phyloP scores from a whole-genome alignment of 2,888 invertebrate species.

The Priocnemis perturbator region DNA sequence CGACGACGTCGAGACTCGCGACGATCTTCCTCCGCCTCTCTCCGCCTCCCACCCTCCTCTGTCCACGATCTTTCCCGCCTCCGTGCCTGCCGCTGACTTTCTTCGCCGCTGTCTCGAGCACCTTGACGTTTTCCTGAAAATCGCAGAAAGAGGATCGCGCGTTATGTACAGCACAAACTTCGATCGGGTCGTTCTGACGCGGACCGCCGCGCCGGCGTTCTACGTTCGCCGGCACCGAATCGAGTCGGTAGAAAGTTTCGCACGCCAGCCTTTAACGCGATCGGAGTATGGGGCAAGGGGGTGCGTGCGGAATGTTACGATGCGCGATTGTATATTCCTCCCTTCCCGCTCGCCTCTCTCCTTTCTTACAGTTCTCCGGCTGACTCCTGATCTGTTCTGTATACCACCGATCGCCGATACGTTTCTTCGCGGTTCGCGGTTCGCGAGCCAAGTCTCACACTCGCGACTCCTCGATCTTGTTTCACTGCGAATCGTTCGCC shows the following conservation, averaged over 20 bases:
- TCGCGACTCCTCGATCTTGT: neutral
- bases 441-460: too few relatives aligned
- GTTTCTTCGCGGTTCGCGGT: neutral
- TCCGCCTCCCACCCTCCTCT: neutral
- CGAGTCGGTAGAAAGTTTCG: too few relatives aligned
- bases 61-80: neutral
- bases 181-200: too few relatives aligned
- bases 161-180: too few relatives aligned
- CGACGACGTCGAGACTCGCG: conserved; percentile 11
- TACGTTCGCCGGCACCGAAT: too few relatives aligned
- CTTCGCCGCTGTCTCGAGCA: conserved; percentile 29
- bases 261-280: too few relatives aligned
- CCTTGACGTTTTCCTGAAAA: conserved; percentile 43
- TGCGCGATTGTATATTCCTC: neutral
- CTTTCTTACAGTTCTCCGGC: too few relatives aligned
- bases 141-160: neutral
- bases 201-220: too few relatives aligned
- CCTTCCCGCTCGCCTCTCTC: neutral
- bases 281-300: too few relatives aligned
- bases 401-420: neutral
- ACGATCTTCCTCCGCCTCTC: neutral
- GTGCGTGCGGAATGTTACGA: too few relatives aligned
- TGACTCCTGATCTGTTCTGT: conserved; percentile 2
- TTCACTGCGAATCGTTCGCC: conserved; percentile 9
- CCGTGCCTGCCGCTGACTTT: neutral